Evolutionary conservation across 2,113 vertebrate species (phyloP).

Genomic region (Misgurnus mizolepis): DNA sequence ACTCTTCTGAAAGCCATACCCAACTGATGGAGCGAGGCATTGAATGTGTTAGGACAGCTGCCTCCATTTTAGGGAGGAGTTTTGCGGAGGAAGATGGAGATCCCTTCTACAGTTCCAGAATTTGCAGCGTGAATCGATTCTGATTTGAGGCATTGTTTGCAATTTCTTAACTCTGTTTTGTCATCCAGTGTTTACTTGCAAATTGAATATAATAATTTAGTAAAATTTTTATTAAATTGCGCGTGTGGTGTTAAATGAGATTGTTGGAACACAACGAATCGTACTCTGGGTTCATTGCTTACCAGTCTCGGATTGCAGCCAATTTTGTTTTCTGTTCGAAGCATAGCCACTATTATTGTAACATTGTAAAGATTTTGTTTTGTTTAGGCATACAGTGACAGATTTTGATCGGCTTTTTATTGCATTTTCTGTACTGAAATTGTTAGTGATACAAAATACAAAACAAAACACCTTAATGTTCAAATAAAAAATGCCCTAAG

Average conservation of each 20-base stretch:
- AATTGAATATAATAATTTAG: not conserved
- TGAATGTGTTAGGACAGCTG: slow-evolving; percentile 60
- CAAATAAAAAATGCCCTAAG: slow-evolving; percentile 8
- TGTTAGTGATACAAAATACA: not conserved
- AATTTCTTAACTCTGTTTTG: not conserved
- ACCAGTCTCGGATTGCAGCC: not conserved
- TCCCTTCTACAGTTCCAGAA: slow-evolving; percentile 20
- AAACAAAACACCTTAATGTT: not conserved
- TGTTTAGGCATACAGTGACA: not conserved
- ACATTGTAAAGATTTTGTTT: not conserved
- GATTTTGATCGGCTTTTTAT: not conserved
- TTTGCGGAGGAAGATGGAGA: slow-evolving; percentile 46
- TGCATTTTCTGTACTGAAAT: not conserved
- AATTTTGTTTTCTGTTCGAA: not conserved
- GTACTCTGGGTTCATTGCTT: not conserved
- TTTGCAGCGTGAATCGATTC: slow-evolving; percentile 18
- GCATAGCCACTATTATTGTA: not conserved
- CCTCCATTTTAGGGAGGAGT: slow-evolving; percentile 74
- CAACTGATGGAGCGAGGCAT: slow-evolving; percentile 58
- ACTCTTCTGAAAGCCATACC: slow-evolving; percentile 69
- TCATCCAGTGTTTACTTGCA: not conserved
- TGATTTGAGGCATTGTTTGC: slow-evolving; percentile 4
- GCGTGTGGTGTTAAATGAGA: not conserved
- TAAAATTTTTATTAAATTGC: not conserved
- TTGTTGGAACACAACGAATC: not conserved